Percentiles rank a stretch among this genome's conserved stretches.
Evolutionary conservation across 2,888 invertebrate genomes (phyloP).

Genomic region (Noctua comes): DNA sequence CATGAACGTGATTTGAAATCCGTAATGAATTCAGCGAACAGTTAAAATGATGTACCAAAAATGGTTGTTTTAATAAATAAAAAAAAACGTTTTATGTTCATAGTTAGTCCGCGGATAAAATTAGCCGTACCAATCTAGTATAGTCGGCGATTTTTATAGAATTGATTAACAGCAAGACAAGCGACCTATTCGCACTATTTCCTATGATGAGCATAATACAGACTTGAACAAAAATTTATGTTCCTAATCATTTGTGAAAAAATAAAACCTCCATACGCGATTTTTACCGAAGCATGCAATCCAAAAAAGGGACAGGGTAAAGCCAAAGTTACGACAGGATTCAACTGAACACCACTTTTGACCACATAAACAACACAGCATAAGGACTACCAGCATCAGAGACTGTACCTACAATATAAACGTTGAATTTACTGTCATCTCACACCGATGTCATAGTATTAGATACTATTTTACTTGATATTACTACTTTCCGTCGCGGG

Average conservation of each 20-base stretch:
- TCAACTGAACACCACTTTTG: constrained; percentile 32
- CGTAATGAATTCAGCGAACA: constrained; percentile 27
- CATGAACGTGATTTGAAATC: constrained; percentile 38
- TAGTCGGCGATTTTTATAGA: neutral
- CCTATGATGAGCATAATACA: neutral
- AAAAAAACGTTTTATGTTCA: neutral
- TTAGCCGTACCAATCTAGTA: neutral
- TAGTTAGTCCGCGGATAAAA: constrained; percentile 19
- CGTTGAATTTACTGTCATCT: constrained; percentile 66
- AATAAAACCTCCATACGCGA: neutral
- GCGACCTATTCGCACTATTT: neutral
- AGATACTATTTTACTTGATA: constrained; percentile 70
- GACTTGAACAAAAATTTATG: neutral
- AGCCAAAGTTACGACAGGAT: constrained; percentile 37
- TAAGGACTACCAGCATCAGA: constrained; percentile 32
- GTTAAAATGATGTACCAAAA: constrained; percentile 32
- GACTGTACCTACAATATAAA: constrained; percentile 64
- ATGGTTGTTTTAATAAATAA: neutral
- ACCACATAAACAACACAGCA: constrained; percentile 53
- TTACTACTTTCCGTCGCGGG: constrained; percentile 68
- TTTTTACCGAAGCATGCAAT: constrained; percentile 24
- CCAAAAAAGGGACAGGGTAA: constrained; percentile 13
- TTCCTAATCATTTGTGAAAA: neutral
- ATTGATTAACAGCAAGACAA: too few species aligned
- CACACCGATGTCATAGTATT: constrained; percentile 62